A percentile compares a stretch with the other conserved stretches of the same genome.
These are phyloP conservation scores for Lathamus discolor DNA, from an alignment of 2,113 vertebrate genomes.

Conservation along the genomic window DNA sequence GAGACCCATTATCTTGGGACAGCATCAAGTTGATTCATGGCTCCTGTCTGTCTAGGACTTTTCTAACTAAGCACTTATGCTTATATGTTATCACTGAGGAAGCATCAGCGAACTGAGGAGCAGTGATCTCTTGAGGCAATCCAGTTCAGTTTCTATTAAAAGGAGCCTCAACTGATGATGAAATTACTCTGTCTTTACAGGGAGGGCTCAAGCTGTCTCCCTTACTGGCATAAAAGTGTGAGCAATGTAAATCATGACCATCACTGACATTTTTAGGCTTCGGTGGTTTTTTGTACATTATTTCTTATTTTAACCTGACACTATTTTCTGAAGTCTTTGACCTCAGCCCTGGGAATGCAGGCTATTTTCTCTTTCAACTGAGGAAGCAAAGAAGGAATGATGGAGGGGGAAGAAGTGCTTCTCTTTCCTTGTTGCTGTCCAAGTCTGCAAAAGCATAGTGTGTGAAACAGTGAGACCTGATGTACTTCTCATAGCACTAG, in stretches of 20 bases:
- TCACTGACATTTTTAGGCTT: neutral
- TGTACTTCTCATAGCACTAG: neutral
- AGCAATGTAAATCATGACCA: neutral
- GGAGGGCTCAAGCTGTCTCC: neutral
- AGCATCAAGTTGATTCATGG: neutral
- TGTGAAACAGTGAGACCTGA: neutral
- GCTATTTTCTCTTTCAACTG: neutral
- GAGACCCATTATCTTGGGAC: neutral
- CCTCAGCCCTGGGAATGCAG: neutral
- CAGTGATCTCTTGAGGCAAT: neutral
- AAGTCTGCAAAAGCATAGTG: neutral
- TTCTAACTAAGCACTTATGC: neutral
- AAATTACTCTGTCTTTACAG: neutral
- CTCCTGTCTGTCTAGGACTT: neutral
- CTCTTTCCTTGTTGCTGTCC: neutral
- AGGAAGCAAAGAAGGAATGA: neutral
- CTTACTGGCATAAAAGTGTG: neutral
- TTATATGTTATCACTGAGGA: neutral
- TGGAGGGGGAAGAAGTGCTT: neutral
- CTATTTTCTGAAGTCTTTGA: neutral
- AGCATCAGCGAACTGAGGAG: neutral
- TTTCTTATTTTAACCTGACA: neutral
- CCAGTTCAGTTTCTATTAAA: neutral
- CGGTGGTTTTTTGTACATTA: neutral
- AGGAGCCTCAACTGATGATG: neutral